Percentiles rank a stretch among this genome's conserved stretches.
Conservation (phyloP, 2,888 invertebrate genomes). For the Pediacus dermestoides region DNA sequence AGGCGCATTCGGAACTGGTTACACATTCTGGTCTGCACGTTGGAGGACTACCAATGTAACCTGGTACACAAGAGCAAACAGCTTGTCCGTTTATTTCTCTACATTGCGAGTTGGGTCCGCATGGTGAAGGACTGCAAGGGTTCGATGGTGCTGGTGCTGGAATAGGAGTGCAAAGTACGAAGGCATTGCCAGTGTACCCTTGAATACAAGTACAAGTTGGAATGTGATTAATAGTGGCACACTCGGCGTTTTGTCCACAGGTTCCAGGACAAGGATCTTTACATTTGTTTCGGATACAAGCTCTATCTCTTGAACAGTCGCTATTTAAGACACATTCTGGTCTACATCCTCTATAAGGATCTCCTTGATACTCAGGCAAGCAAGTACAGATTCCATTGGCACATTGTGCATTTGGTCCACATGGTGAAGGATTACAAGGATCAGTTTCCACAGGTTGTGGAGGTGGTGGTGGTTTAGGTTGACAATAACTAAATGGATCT, state of each 20-base stretch:
- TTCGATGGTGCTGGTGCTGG: slow-evolving; percentile 40
- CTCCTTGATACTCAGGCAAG: slow-evolving; percentile 69
- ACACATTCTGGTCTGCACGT: slow-evolving; percentile 69
- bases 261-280: slow-evolving; percentile 74
- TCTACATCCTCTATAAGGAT: slow-evolving; percentile 73
- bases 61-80: slow-evolving; percentile 62
- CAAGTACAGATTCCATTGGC: slow-evolving; percentile 68
- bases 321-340: slow-evolving; percentile 76
- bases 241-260: slow-evolving; percentile 72
- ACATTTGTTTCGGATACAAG: slow-evolving; percentile 72
- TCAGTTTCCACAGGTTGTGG: slow-evolving; percentile 40
- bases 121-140: slow-evolving; percentile 62
- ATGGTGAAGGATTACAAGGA: slow-evolving; percentile 56
- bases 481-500: slow-evolving; percentile 60
- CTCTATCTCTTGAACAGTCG: slow-evolving; percentile 67
- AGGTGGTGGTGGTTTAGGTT: slow-evolving; percentile 47
- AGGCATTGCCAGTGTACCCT: slow-evolving; percentile 73
- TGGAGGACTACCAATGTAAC: slow-evolving; percentile 68
- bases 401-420: slow-evolving; percentile 73
- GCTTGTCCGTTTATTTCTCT: slow-evolving; percentile 62
- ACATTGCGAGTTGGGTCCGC: slow-evolving; percentile 69
- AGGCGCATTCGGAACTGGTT: slow-evolving; percentile 62
- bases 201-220: slow-evolving; percentile 71
- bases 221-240: slow-evolving; percentile 72
- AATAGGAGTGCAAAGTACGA: slow-evolving; percentile 54